Conservation (phyloP, 2,113 vertebrate genomes). For the Entomyzon cyanotis region DNA sequence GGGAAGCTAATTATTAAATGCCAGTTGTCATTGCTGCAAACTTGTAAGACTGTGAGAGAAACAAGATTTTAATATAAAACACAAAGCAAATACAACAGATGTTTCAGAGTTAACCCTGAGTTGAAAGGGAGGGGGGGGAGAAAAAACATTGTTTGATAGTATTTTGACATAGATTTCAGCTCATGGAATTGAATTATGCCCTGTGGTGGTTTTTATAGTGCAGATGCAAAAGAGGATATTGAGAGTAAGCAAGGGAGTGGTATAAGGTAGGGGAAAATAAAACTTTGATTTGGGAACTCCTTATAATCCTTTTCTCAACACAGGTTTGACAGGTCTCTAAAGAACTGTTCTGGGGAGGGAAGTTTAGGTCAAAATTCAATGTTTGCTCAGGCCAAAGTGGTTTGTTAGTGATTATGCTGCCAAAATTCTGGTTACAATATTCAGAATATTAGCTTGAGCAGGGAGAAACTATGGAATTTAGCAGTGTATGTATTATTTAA, state of each 20-base stretch:
- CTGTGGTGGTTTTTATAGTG: not conserved
- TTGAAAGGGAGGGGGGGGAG: not conserved
- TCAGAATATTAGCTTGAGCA: not conserved
- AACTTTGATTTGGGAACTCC: not conserved
- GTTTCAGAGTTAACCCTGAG: not conserved
- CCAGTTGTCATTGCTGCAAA: not conserved
- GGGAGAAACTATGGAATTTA: not conserved
- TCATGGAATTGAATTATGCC: not conserved
- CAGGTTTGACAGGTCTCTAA: not conserved
- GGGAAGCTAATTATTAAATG: constrained; percentile 21
- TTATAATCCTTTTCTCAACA: not conserved
- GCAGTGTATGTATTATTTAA: not conserved
- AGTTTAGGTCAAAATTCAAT: not conserved
- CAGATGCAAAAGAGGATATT: not conserved
- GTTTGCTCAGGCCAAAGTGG: not conserved
- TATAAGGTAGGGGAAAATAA: not conserved
- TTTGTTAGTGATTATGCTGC: not conserved
- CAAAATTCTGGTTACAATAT: not conserved
- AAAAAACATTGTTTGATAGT: not conserved
- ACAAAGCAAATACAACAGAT: not conserved
- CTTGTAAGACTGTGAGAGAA: not conserved
- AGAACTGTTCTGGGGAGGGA: not conserved
- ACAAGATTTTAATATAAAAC: not conserved
- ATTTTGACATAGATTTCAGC: not conserved
- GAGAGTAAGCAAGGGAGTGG: not conserved